Percentiles rank a stretch among this genome's conserved stretches.
These are phyloP conservation scores for Pogona vitticeps DNA, from an alignment of 2,113 vertebrate genomes.

Conservation along the genomic window DNA sequence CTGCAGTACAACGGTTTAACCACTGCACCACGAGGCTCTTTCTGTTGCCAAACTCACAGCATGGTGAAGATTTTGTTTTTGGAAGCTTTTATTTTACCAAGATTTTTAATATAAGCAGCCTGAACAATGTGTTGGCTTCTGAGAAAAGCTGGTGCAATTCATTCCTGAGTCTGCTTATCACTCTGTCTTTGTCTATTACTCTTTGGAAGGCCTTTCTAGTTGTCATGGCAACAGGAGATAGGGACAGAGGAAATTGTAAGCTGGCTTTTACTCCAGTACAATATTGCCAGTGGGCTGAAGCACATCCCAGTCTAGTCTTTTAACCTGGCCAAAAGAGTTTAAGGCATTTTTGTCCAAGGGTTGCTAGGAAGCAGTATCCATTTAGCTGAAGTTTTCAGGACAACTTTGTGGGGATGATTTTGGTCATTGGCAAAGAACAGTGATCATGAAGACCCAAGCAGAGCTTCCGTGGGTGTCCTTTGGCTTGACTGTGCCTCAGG, in stretches of 20 bases:
- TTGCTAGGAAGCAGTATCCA: not conserved
- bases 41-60: not conserved
- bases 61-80: not conserved
- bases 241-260: not conserved
- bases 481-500: not conserved
- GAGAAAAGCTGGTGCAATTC: not conserved
- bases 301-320: not conserved
- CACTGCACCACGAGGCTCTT: too few species aligned
- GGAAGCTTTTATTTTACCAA: not conserved
- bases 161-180: constrained; percentile 10
- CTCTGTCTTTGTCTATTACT: not conserved
- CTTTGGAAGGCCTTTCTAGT: not conserved
- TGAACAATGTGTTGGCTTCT: not conserved
- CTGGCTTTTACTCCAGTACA: not conserved
- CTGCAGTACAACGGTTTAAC: too few species aligned
- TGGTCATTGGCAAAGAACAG: not conserved
- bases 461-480: not conserved
- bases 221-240: not conserved
- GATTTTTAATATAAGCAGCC: not conserved
- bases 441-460: not conserved
- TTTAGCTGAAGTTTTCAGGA: not conserved
- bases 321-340: not conserved
- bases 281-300: not conserved
- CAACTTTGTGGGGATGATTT: not conserved
- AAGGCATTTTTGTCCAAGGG: not conserved